Evolutionary conservation across 2,113 vertebrate genomes (phyloP).

Genomic region (Dipodomys ordii): DNA sequence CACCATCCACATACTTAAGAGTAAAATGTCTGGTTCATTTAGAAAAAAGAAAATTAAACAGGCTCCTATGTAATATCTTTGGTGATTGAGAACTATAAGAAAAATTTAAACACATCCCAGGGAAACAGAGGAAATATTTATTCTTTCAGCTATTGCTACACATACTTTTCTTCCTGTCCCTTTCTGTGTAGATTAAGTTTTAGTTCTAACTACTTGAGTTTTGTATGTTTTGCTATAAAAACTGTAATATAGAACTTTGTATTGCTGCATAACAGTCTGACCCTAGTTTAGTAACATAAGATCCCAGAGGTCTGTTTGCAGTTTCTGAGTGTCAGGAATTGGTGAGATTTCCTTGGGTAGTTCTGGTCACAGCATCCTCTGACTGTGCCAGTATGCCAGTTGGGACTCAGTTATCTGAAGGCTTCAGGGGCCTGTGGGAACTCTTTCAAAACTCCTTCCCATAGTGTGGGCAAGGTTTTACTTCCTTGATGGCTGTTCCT

Average conservation of each 20-base stretch:
- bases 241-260: neutral
- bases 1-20: neutral
- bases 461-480: neutral
- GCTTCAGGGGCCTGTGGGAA: neutral
- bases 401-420: neutral
- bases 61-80: neutral
- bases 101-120: conserved; percentile 12
- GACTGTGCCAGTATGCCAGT: neutral
- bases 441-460: neutral
- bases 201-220: neutral
- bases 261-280: conserved; percentile 15
- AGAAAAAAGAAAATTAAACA: neutral
- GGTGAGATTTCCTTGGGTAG: neutral
- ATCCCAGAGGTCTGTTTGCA: neutral
- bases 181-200: neutral
- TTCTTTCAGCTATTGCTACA: conserved; percentile 18
- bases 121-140: conserved; percentile 9
- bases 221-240: conserved; percentile 14
- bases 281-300: neutral
- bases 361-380: neutral
- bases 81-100: neutral
- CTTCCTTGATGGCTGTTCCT: neutral
- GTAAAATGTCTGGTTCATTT: neutral
- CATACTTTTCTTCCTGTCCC: neutral
- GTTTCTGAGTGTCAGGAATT: neutral